Evolutionary conservation across 2,888 invertebrate genomes (phyloP), one percentile per base, ranked within the genome.

Genomic region (Cynaeus angustus): DNA sequence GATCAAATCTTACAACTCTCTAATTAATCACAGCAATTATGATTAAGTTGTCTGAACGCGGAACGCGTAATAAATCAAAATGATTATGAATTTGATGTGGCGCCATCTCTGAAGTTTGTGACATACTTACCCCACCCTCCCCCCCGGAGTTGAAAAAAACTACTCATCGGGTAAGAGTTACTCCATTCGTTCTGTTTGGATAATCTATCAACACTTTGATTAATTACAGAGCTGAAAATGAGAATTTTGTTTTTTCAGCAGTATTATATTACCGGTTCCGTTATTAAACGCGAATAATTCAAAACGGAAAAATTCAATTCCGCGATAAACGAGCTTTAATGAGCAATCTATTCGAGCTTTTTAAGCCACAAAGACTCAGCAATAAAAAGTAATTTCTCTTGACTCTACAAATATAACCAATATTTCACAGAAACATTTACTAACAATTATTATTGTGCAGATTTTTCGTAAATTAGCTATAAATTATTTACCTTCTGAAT

Each of bases 401-500:
- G 50, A 6, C 46, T 41, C 43, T 46, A 30, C 28, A 45, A 56
- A 59, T 59, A 45, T 59, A 59, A 12, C 28, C 1, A 45, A n/a
- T 41, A 28, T 13, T 56, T 58, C 46, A 14, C 43, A 9, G 21
- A 8, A 7, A 46, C 38, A 59, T 56, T 56, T 41, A 26, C 56
- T 3, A 26, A 59, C 50, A 61, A 50, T 61, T 53, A 64, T 61
- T 58, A 14, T 13, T 13, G 38, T 62, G 53, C 62, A 48, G 69
- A 59, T 73, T 74, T 72, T 70, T 66, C 62, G 64, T 73, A 75
- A 76, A 75, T 74, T 74, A 70, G 68, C 70, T 68, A 73, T 76
- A 73, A 76, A 74, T 74, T 75, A 76, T 74, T 75, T 75, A 73
- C 74, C 72, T 75, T 73, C 72, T 73, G 75, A 75, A 75, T 76